Conservation (phyloP, 2,113 vertebrate species). For the Anhinga anhinga region DNA sequence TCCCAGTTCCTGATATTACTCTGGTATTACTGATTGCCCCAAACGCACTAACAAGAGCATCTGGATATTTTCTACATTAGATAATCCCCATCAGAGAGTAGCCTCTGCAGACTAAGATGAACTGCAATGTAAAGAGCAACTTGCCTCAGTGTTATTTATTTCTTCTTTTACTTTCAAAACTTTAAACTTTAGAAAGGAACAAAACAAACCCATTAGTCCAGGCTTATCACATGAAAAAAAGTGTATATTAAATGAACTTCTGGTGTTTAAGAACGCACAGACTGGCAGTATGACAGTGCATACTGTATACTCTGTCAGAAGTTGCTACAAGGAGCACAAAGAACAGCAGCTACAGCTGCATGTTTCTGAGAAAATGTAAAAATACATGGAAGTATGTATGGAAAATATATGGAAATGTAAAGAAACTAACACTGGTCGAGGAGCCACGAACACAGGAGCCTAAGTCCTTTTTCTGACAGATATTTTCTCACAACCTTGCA, state of each 20-base stretch:
- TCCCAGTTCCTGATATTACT: background rate
- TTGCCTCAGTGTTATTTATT: background rate
- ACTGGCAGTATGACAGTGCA: rapidly evolving
- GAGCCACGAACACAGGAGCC: background rate
- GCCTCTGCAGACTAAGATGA: background rate
- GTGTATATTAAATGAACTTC: background rate
- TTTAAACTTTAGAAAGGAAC: background rate
- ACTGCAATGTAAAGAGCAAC: background rate
- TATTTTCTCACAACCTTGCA: background rate
- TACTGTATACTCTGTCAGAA: background rate
- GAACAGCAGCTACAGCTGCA: background rate
- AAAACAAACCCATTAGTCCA: background rate
- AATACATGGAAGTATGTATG: background rate
- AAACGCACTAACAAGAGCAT: background rate
- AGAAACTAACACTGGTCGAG: background rate
- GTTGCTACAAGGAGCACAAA: background rate
- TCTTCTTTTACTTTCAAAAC: background rate
- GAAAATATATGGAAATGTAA: background rate
- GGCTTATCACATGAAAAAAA: background rate
- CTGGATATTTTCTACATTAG: background rate
- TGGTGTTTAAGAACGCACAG: background rate
- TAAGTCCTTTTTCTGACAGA: background rate
- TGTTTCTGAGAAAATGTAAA: background rate
- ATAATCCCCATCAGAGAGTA: background rate
- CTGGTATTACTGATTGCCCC: background rate